Evolutionary conservation across 2,113 vertebrate genomes (phyloP), one percentile per base, ranked within the genome.

Genomic region (Eulemur macaco): DNA sequence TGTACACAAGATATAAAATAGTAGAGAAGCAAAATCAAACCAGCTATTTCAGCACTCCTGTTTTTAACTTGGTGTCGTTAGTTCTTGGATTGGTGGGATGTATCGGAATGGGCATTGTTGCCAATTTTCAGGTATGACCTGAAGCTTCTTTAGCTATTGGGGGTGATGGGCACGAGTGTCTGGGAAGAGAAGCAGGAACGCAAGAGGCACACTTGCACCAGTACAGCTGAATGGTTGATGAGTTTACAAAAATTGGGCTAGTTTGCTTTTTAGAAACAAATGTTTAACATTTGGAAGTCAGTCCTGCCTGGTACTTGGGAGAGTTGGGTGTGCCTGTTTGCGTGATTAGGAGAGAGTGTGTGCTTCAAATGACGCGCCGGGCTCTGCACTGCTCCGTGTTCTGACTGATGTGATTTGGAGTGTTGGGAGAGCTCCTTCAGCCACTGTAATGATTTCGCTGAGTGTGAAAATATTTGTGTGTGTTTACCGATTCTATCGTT

Each of bases 81-180:
- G 95, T 83, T 13, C 1, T 99, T 4, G 99, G 99, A 93, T 12
- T 99, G 68, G 7, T 99, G 56, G 99, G 99, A 92, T 99, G 99
- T 97, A 74, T 99, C 31, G 99, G 99, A 95, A 99, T 99, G 99
- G 99, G 99, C 64, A 96, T 99, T 42, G 99, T 99, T 74, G 99
- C 99, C 91, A 99, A 99, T 91, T 99, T 99, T 98, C 99, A 99
- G 99, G 99, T 99, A 98, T 34, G 96, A 88, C 21, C 78, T 31
- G 25, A 31, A 37, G 5, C 54, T 37, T 89, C 71, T 3, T 34
- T 5, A 27, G 54, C 45, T 54, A 0, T 3, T 15, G 78, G 68
- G 63, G 45, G 21, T 47, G 47, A 8, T 29, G 82, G 86, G 23
- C 20, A 4, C 4, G 6, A 25, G 15, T 54, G 34, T 82, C 58